phyloP scores from a whole-genome alignment of 2,113 vertebrate genomes.

The Gopherus flavomarginatus region DNA sequence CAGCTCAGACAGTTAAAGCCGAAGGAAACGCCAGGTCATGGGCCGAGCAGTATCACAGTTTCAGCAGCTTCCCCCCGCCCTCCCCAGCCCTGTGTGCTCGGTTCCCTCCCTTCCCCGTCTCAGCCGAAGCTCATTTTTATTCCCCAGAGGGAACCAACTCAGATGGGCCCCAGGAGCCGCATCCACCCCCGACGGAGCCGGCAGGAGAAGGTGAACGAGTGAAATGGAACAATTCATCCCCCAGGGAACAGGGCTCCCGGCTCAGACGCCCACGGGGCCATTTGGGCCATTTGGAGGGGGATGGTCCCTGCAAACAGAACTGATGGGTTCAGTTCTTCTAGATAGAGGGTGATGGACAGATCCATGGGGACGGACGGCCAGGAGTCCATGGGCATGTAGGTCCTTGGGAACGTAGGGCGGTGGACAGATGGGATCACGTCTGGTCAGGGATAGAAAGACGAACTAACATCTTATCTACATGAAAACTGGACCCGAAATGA shows the following conservation, averaged over 20 bases:
- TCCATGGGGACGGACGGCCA: background rate
- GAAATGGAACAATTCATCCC: background rate
- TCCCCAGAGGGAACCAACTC: background rate
- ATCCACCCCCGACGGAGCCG: background rate
- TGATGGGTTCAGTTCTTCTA: background rate
- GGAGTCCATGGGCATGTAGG: background rate
- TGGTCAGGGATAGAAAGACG: too few species aligned
- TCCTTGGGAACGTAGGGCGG: background rate
- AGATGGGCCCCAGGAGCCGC: background rate
- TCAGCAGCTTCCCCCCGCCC: background rate
- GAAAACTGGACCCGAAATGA: too few species aligned
- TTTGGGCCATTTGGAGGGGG: background rate
- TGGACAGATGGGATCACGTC: too few species aligned
- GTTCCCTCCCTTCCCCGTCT: too few species aligned
- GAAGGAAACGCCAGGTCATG: background rate
- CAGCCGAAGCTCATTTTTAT: fast-evolving
- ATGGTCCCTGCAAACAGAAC: background rate
- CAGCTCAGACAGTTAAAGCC: background rate
- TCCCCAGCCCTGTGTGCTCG: background rate
- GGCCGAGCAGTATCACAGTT: background rate
- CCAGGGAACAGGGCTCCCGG: background rate
- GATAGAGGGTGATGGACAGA: background rate
- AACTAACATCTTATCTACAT: too few species aligned
- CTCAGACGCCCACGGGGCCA: background rate
- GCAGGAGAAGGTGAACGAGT: background rate